phyloP scores from a whole-genome alignment of 2,797 vertebrate genomes.

The Hybognathus amarus region DNA sequence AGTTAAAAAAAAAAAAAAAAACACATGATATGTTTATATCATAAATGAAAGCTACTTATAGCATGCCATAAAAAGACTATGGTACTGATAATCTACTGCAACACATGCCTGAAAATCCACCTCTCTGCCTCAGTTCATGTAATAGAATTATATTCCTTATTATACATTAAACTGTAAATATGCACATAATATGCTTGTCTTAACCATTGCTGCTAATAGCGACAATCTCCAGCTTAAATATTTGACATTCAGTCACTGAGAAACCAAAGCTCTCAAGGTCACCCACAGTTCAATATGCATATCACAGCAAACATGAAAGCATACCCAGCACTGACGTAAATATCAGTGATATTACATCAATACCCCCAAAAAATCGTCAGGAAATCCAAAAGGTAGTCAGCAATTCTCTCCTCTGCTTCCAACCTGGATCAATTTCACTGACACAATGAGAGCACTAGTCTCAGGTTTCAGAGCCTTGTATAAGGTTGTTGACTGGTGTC shows the following conservation, averaged over 20 bases:
- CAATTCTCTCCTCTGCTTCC: conserved; percentile 39
- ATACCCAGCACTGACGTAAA: neutral
- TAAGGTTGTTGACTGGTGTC: conserved; percentile 42
- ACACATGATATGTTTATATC: neutral
- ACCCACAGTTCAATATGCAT: conserved; percentile 47
- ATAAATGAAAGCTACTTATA: neutral
- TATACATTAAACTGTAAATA: neutral
- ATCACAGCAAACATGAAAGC: conserved; percentile 15
- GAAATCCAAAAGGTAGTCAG: conserved; percentile 55
- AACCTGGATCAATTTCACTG: conserved; percentile 54
- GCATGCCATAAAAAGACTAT: neutral
- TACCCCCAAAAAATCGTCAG: conserved; percentile 13
- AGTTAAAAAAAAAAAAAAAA: too few relatives aligned
- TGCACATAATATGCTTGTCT: neutral
- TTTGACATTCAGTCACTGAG: conserved; percentile 3
- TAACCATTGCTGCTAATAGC: conserved; percentile 14
- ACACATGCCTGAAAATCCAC: neutral
- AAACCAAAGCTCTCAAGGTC: conserved; percentile 48
- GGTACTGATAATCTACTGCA: neutral
- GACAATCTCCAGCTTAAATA: conserved; percentile 35
- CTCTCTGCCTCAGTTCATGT: neutral
- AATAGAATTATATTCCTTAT: neutral
- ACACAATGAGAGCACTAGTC: conserved; percentile 36
- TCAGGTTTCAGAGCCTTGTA: conserved; percentile 57
- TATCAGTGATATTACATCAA: neutral